phyloP scores from a whole-genome alignment of 1,140 invertebrate genomes.

The Cydia fagiglandana region DNA sequence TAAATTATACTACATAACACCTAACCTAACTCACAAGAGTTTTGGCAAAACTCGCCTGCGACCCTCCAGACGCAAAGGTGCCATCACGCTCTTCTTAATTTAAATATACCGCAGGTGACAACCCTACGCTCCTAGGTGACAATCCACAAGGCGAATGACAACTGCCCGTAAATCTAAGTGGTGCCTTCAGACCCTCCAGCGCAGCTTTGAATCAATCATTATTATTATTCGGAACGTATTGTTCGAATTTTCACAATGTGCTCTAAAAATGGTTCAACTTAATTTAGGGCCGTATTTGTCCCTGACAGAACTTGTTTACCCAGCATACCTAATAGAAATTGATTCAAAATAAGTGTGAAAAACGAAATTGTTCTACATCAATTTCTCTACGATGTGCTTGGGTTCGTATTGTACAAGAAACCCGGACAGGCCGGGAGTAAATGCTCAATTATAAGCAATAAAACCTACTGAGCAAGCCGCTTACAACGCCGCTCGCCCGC shows the following conservation, averaged over 20 bases:
- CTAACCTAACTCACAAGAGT: too few species aligned
- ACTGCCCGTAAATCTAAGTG: conserved; percentile 50
- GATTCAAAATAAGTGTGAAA: not conserved
- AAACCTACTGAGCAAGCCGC: conserved; percentile 41
- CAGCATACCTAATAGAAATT: not conserved
- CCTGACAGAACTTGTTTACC: not conserved
- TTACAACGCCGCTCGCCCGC: conserved; percentile 29
- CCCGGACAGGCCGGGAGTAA: conserved; percentile 33
- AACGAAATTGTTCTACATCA: not conserved
- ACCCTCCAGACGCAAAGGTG: too few species aligned
- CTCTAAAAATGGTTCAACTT: conserved; percentile 3
- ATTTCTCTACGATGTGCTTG: not conserved
- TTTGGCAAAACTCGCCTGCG: too few species aligned
- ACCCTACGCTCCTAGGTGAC: not conserved
- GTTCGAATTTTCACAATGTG: conserved; percentile 10
- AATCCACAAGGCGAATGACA: conserved; percentile 51
- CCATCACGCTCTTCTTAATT: too few species aligned
- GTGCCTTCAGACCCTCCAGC: not conserved
- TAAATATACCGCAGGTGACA: not conserved
- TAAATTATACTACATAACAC: too few species aligned
- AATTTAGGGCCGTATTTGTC: not conserved
- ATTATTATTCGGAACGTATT: conserved; percentile 13
- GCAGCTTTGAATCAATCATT: conserved; percentile 24
- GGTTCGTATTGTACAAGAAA: not conserved
- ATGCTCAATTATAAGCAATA: conserved; percentile 53